Evolutionary conservation across 2,888 invertebrate genomes (phyloP), one percentile per base, ranked within the genome.

Genomic region (Nemotelus pantherinus): DNA sequence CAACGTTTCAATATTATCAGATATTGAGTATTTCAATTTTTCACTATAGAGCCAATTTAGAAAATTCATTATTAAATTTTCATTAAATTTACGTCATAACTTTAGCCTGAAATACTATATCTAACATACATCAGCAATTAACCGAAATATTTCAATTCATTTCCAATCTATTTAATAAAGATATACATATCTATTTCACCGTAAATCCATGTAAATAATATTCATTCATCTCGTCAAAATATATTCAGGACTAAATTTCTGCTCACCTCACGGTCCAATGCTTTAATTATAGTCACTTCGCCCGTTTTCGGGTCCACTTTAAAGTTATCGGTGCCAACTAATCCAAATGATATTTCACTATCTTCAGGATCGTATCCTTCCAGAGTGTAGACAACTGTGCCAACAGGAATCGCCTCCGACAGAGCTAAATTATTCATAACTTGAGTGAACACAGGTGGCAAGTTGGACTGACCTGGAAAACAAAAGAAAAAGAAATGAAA

Each of bases 361-460:
- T 92, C 92, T 85, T 96, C 95, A 0, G 96, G 95, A 88, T 96
- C 95, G 57, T 90, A 89, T 5, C 94, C 95, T 84, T 93, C 91
- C 74, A 96, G 88, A 10, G 88, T 92, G 87, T 93, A 94, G n/a
- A 96, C 93, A 2, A 92, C 88, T 4, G 91, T 89, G 0, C 95
- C 95, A 3, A 95, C 92, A 2, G 93, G 90, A 6, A 93, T 94
- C 83, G 91, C 92, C 88, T 97, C 96, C 3, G 92, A 91, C 25
- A 97, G 87, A 4, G 93, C 91, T 81, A 92, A 87, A 83, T 93
- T 93, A 88, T 94, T 92, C 90, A 94, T 92, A 82, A 94, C 94
- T 81, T 92, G 89, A 0, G 90, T 90, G 85, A 95, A 94, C 10
- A 91, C 89, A 6, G 94, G 95, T 71, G 94, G 91, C 81, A 90